Percentiles rank a stretch among this genome's conserved stretches.
Evolutionary conservation across 2,113 vertebrate genomes (phyloP).

Genomic region (Falcunculus frontatus): DNA sequence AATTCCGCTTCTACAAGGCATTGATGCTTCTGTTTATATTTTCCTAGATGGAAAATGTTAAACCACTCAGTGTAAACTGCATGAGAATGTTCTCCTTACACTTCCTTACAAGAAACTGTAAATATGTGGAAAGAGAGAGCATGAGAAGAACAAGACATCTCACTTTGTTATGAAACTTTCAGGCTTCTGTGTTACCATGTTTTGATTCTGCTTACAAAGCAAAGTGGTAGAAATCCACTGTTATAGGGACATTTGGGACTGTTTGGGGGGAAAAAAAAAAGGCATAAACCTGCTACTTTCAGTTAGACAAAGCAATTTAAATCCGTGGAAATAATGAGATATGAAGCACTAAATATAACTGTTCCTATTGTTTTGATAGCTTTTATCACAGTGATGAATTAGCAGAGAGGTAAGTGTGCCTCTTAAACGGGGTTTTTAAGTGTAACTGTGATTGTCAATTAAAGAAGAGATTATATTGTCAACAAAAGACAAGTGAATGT

Average conservation of each 20-base stretch:
- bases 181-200: neutral
- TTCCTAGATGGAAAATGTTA: neutral
- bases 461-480: constrained; percentile 22
- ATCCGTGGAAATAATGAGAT: neutral
- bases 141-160: neutral
- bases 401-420: neutral
- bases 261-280: rapidly evolving
- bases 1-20: neutral
- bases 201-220: neutral
- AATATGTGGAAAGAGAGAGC: neutral
- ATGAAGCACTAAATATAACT: neutral
- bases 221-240: neutral
- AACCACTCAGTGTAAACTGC: neutral
- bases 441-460: constrained; percentile 35
- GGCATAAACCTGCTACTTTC: neutral
- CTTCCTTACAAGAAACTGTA: neutral
- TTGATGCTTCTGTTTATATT: neutral
- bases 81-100: neutral
- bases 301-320: neutral
- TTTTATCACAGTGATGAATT: neutral
- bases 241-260: neutral
- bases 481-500: constrained; percentile 6
- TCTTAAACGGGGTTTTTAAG: neutral
- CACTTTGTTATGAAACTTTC: neutral
- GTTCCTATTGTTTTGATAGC: neutral